Conservation (phyloP, 1,140 invertebrate genomes). For the Platyscapa corneri region DNA sequence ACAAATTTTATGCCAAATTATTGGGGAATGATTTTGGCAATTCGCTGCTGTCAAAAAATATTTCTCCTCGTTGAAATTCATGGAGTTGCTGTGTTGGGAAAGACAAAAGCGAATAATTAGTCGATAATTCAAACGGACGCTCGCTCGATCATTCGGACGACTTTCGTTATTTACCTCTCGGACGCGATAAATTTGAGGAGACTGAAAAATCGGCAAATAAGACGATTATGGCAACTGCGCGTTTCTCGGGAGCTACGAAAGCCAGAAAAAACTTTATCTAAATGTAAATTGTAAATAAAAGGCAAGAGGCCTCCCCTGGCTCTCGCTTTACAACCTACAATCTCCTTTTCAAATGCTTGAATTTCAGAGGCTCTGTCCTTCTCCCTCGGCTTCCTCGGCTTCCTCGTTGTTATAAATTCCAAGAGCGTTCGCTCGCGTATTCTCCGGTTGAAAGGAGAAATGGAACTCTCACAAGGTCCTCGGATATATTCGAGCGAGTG, state of each 20-base stretch:
- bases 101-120: no score
- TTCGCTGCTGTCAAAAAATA: no score
- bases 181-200: no score
- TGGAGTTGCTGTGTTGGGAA: no score
- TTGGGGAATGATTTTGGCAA: no score
- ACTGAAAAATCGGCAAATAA: no score
- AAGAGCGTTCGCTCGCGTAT: conserved; percentile 23
- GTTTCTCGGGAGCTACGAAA: background rate
- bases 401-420: conserved; percentile 38
- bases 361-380: no score
- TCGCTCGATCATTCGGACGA: no score
- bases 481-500: conserved; percentile 1
- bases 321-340: background rate
- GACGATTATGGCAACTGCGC: background rate
- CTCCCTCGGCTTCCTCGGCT: background rate
- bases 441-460: conserved; percentile 14
- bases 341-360: background rate
- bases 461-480: conserved; percentile 25
- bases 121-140: no score
- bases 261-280: background rate
- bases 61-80: no score
- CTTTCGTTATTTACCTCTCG: no score
- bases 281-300: conserved; percentile 12
- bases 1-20: no score
- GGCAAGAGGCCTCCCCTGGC: background rate